Evolutionary conservation across 1,140 invertebrate species (phyloP), one percentile per base, ranked within the genome.

Genomic region (Heliconius melpomene): DNA sequence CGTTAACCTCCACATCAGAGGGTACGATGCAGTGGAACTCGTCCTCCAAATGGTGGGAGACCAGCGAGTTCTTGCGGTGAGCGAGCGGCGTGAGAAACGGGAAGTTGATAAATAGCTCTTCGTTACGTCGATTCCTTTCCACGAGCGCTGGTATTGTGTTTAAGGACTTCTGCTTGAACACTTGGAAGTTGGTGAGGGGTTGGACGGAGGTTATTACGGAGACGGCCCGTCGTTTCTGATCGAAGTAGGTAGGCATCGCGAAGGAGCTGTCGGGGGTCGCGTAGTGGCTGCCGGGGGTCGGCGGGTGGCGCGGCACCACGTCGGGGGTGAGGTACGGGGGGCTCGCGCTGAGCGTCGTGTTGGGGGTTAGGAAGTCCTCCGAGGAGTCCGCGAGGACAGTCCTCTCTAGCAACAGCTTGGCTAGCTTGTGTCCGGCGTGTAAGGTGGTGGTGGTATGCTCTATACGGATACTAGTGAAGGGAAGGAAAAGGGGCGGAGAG

Each of bases 11-110:
- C 36, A 80, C 82, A 66, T 93, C 92, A n/a, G 91, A 88, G 9
- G 93, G 89, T 40, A 92, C 50, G 50, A 52, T 87, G 85, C 90
- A 94, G 84, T 94, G 94, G 84, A 94, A 94, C 85, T 94, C 94
- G 84, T 94, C 94, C 84, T 94, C 94, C 18, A 93, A 79, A 77
- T 85, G 88, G 77, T 90, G 89, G 76, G 88, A 85, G 16, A 92
- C 83, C 11, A 90, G 84, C 50, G 94, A 94, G 85, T 90, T 92
- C 86, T 94, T 94, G 29, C 94, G 83, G 83, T 95, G 91, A 75
- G 94, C 93, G n/a, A 95, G 87, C n/a, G 94, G 94, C 81, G 94
- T 95, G 74, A 95, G 85, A 79, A 95, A 95, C 23, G 94, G 94
- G 78, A 95, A 95, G 83, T 95, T 94, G 77, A 89, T 91, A 87